phyloP scores from a whole-genome alignment of 2,113 vertebrate genomes.

The Eulemur rufifrons region DNA sequence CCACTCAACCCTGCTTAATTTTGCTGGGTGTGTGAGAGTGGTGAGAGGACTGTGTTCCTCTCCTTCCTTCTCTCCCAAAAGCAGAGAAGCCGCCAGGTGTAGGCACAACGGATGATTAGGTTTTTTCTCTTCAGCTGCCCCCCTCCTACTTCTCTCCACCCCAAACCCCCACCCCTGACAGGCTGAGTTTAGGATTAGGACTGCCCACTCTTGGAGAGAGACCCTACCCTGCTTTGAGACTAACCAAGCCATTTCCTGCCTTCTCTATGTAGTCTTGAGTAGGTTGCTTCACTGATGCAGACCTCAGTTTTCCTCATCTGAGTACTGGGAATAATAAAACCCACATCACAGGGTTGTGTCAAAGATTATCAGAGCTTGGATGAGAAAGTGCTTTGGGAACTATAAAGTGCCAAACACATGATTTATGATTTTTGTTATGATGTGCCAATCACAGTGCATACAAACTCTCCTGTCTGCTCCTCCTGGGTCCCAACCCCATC shows the following conservation, averaged over 20 bases:
- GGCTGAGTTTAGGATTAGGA: not conserved
- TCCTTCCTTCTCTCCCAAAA: not conserved
- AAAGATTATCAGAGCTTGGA: not conserved
- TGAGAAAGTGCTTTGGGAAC: not conserved
- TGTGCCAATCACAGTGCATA: not conserved
- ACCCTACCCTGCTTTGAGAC: not conserved
- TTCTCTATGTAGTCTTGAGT: not conserved
- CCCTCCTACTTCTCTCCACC: not conserved
- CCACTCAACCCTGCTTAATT: not conserved
- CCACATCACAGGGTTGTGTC: not conserved
- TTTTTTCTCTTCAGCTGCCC: not conserved
- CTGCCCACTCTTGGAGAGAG: not conserved
- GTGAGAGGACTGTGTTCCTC: not conserved
- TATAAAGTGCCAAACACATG: not conserved
- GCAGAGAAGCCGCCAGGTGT: not conserved
- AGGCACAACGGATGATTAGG: not conserved
- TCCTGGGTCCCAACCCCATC: not conserved
- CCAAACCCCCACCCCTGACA: not conserved
- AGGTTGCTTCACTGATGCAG: not conserved
- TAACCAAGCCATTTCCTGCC: not conserved
- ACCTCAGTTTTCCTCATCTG: not conserved
- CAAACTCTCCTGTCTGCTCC: not conserved
- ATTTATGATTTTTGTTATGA: not conserved
- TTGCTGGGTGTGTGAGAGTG: not conserved
- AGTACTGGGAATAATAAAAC: not conserved